Conservation (phyloP, 2,888 invertebrate genomes). For the Argyresthia goedartella region DNA sequence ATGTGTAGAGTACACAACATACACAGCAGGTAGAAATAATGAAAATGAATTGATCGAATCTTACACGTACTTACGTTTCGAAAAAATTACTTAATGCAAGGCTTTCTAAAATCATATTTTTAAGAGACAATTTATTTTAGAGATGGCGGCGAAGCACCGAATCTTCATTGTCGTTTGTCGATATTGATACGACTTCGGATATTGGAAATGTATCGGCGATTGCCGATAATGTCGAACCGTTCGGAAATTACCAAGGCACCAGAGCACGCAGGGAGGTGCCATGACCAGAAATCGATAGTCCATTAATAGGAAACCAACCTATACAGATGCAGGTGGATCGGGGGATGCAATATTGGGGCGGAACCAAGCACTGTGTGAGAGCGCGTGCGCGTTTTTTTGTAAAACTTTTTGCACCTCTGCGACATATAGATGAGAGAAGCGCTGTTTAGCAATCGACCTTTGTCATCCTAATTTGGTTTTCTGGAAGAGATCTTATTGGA, state of each 20-base stretch:
- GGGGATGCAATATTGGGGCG: slow-evolving; percentile 37
- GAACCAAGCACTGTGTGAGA: slow-evolving; percentile 19
- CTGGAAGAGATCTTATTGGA: too few species aligned
- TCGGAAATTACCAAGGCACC: slow-evolving; percentile 67
- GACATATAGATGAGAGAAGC: too few species aligned
- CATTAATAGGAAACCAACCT: slow-evolving; percentile 58
- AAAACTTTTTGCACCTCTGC: not conserved
- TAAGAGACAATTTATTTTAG: too few species aligned
- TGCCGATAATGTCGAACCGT: slow-evolving; percentile 68
- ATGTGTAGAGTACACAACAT: too few species aligned
- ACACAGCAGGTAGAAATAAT: too few species aligned
- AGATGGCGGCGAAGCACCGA: too few species aligned
- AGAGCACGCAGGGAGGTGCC: slow-evolving; percentile 40
- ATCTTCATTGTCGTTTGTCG: slow-evolving; percentile 18
- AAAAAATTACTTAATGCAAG: too few species aligned
- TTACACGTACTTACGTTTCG: too few species aligned
- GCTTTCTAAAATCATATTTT: too few species aligned
- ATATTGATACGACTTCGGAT: slow-evolving; percentile 17
- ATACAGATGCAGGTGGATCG: slow-evolving; percentile 41
- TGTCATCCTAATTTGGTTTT: too few species aligned
- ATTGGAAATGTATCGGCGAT: slow-evolving; percentile 66
- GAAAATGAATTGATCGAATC: too few species aligned
- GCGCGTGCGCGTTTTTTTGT: slow-evolving; percentile 41
- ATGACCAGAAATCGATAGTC: slow-evolving; percentile 67
- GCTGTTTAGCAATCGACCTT: too few species aligned